Evolutionary conservation across 2,113 vertebrate genomes (phyloP), one percentile per base, ranked within the genome.

Genomic region (Grammomys dolichurus): DNA sequence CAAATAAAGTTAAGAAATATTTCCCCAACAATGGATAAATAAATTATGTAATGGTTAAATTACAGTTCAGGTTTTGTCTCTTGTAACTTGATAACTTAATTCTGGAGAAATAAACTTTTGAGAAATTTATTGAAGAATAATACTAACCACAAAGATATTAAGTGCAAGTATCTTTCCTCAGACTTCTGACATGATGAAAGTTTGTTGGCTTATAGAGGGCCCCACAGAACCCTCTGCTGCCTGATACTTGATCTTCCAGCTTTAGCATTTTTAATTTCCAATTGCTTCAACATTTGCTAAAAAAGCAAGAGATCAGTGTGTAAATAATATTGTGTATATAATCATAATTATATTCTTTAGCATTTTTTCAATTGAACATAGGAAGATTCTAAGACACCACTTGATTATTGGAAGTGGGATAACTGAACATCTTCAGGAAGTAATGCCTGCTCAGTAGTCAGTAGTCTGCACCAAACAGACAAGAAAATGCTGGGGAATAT

Each of bases 41-140:
- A 20, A 91, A 70, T 85, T 54, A 70, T 73, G 12, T 85, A 93
- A 93, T 91, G 28, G 58, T 87, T 76, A 96, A 1, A 0, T 95
- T 94, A 96, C 89, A 96, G 28, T 28, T 91, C 67, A 89, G 86
- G 72, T 90, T 98, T 96, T 75, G 65, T 90, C 84, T 85, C 36
- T 94, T 95, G 92, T 95, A 94, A 82, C 96, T 97, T 97, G 96
- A 97, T 92, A 75, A 95, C 88, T 89, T 93, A 94, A 93, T 97
- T 98, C 97, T 98, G 97, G 95, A 98, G 97, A 98, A 98, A 93
- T 95, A 95, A 97, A 65, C 97, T 98, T 96, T 93, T 96, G 95
- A 97, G 96, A 94, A 70, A 81, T 65, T 92, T 92, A 94, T 94
- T 92, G 91, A 94, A 58, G 3, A 93, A 72, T 93, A 92, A 46